Base-by-base conservation (phyloP, 1,140 invertebrate genomes). In the Drosophila quadrilineata region DNA sequence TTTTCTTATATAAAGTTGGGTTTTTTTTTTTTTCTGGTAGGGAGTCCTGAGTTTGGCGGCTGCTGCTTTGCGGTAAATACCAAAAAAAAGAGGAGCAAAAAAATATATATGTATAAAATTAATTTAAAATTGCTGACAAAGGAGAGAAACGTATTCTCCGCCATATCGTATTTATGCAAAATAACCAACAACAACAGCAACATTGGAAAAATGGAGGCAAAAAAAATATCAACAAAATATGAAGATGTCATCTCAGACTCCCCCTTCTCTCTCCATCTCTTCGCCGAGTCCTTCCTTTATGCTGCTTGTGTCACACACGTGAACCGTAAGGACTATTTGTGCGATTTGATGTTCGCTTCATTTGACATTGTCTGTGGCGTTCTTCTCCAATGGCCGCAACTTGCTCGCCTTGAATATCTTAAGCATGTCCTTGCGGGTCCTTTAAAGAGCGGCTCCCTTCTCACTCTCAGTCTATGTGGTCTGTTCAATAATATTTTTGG, bases 101-200 rank as follows among this genome's bases (percentile, higher is more conserved):
- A n/a, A n/a, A n/a, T n/a, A n/a, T n/a, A n/a, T n/a, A n/a, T n/a
- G n/a, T n/a, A n/a, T 69, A 67, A 79, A 79, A 79, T 74, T 79
- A 79, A 79, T 80, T 80, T 79, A 74, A 80, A 79, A 71, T 71
- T 75, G 75, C 75, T 80, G 67, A 72, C 75, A 80, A 80, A 75
- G 71, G 36, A 67, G 62, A 45, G 46, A 50, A 68, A 49, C 40
- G 46, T 31, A 56, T 50, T 45, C n/a, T n/a, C n/a, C n/a, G n/a
- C n/a, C n/a, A n/a, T n/a, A n/a, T 63, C 33, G 63, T 71, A 75
- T 79, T 80, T 80, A 80, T 80, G 76, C 71, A 80, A 70, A 68
- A 63, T 68, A 68, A 38, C 40, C 52, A 71, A 80, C n/a, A n/a
- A n/a, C n/a, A n/a, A n/a, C n/a, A n/a, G n/a, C n/a, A n/a, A n/a